Percentiles rank a stretch among this genome's conserved stretches.
These are phyloP conservation scores for Caranx melampygus DNA, from an alignment of 2,113 vertebrate genomes.

Conservation along the genomic window DNA sequence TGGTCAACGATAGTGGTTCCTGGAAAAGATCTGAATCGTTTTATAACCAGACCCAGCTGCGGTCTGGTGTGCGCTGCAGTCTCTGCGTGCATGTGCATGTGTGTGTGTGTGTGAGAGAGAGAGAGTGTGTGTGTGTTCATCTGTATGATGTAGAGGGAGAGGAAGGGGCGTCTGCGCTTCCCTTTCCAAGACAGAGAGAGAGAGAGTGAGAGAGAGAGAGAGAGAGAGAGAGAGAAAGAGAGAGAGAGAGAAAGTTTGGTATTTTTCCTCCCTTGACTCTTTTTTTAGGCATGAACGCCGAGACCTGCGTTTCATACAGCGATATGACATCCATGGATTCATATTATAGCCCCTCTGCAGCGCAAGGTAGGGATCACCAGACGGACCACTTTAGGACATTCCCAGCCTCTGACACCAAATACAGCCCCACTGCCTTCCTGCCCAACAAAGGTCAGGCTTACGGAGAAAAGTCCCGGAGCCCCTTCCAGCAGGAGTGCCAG, in stretches of 20 bases:
- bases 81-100: slow-evolving; percentile 42
- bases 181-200: slow-evolving; percentile 46
- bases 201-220: slow-evolving; percentile 9
- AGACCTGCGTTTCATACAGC: slow-evolving; percentile 96
- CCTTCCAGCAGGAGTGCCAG: slow-evolving; percentile 92
- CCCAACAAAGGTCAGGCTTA: slow-evolving; percentile 95
- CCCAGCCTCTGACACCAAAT: slow-evolving; percentile 91
- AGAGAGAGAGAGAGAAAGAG: slow-evolving; percentile 53
- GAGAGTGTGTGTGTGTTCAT: slow-evolving; percentile 38
- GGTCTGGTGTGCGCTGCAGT: slow-evolving; percentile 71
- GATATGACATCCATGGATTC: slow-evolving; percentile 98
- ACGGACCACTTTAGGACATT: slow-evolving; percentile 95
- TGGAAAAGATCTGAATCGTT: slow-evolving; percentile 94
- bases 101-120: slow-evolving; percentile 49
- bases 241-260: slow-evolving; percentile 55
- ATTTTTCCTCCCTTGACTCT: slow-evolving; percentile 72
- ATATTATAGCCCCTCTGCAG: slow-evolving; percentile 92
- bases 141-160: slow-evolving; percentile 67
- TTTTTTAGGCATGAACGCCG: slow-evolving; percentile 93
- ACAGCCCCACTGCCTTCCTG: slow-evolving; percentile 92
- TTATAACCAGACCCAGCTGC: slow-evolving; percentile 89
- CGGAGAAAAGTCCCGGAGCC: slow-evolving; percentile 89
- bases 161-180: slow-evolving; percentile 66
- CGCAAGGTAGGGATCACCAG: slow-evolving; percentile 90
- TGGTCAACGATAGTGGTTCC: slow-evolving; percentile 88